Evolutionary conservation across 2,113 vertebrate species (phyloP).

Genomic region (Oryctolagus cuniculus): mOryCun1.1 NC_091449.1:33289001-33289500

Average conservation of each 20-base stretch:
- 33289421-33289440: neutral
- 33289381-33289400: neutral
- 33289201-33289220: neutral
- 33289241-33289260: neutral
- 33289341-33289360: neutral
- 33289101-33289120: neutral
- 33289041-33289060: too few species aligned
- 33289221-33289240: slow-evolving; percentile 29
- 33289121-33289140: neutral
- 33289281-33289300: neutral
- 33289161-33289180: neutral
- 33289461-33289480: neutral
- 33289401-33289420: neutral
- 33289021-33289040: neutral
- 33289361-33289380: neutral
- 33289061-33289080: neutral
- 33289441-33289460: neutral
- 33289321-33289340: neutral
- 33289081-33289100: neutral
- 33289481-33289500: too few species aligned
- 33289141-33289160: rapidly evolving
- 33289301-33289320: neutral
- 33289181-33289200: neutral
- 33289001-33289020: slow-evolving; percentile 37
- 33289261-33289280: neutral